Percentiles rank a stretch among this genome's conserved stretches.
Evolutionary conservation across 37 sponge, comb jelly and placozoan genomes (phyloP).

Genomic region (Axinella damicornis): DNA sequence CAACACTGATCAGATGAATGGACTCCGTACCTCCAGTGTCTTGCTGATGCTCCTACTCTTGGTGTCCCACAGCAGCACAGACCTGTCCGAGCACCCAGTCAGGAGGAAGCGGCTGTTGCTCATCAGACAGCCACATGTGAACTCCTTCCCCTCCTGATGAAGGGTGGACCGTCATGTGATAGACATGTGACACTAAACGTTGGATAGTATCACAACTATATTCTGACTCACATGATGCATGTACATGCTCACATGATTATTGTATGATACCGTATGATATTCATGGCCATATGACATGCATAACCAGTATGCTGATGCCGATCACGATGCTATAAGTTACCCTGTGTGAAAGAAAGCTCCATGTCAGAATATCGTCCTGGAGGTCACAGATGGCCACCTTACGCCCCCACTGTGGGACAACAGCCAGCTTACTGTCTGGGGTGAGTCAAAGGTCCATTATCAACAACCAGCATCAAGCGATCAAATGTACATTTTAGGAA

Average conservation of each 20-base stretch:
- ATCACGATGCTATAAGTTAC: too few relatives aligned
- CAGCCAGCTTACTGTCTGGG: conserved; percentile 46
- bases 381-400: conserved; percentile 45
- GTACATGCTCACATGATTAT: background rate
- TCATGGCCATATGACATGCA: too few relatives aligned
- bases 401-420: conserved; percentile 53
- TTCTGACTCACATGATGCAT: too few relatives aligned
- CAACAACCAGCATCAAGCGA: background rate
- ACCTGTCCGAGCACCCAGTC: conserved; percentile 39
- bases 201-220: too few relatives aligned
- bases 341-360: conserved; percentile 45
- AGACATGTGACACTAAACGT: too few relatives aligned
- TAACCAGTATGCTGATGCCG: too few relatives aligned
- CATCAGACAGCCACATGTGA: conserved; percentile 68
- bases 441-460: background rate
- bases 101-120: conserved; percentile 66
- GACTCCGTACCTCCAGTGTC: conserved; percentile 32
- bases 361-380: conserved; percentile 15
- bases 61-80: conserved; percentile 63
- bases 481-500: too few relatives aligned
- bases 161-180: background rate
- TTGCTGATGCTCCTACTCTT: conserved; percentile 55
- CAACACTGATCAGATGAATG: too few relatives aligned
- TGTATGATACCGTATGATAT: background rate
- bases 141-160: conserved; percentile 47